Evolutionary conservation across 2,113 vertebrate species (phyloP), one percentile per base, ranked within the genome.

Genomic region (Manacus vitellinus): DNA sequence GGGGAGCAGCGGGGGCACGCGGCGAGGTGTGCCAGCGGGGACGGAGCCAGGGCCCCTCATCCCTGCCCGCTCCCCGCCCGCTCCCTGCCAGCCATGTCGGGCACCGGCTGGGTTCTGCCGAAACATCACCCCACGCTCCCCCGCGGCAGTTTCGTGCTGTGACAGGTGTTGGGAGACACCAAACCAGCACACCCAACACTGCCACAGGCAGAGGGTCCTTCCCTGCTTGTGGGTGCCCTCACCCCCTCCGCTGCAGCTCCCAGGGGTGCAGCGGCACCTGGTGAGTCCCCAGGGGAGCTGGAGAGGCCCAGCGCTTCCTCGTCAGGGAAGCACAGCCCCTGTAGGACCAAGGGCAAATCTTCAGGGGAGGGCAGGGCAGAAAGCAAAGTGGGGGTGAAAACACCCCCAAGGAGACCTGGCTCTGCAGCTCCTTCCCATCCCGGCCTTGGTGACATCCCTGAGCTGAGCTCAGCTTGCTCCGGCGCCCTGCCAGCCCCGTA

Each of bases 211-310:
- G 9, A 0, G 3, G 3, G 8, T 58, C 75, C 20, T 56, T 10
- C 39, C 18, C 2, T 27, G 37, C 39, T 65, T 2, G 5, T 11
- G 87, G 77, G 70, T 59, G 68, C 33, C n/a, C 14, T 73, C 67
- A 10, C 5, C 18, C 39, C 30, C 7, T 16, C 1, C 35, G 4
- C n/a, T 7, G 9, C 77, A 72, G 73, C 65, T 55, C 77, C 76
- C 37, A 1, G 5, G 73, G 77, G 73, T 74, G 76, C 7, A 54
- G 39, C 77, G 62, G 47, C 52, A 54, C 62, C 82, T 8, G 0
- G 19, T 6, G 56, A 31, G n/a, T 49, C 75, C 46, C 43, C 1
- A 0, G 2, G 3, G n/a, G 55, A 63, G 52, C 66, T 1, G 0
- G 58, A 37, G 59, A 33, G 46, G n/a, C 58, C 37, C 52, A 52